Conservation (phyloP, 2,113 vertebrate species). For the Psilopsiagon aurifrons region DNA sequence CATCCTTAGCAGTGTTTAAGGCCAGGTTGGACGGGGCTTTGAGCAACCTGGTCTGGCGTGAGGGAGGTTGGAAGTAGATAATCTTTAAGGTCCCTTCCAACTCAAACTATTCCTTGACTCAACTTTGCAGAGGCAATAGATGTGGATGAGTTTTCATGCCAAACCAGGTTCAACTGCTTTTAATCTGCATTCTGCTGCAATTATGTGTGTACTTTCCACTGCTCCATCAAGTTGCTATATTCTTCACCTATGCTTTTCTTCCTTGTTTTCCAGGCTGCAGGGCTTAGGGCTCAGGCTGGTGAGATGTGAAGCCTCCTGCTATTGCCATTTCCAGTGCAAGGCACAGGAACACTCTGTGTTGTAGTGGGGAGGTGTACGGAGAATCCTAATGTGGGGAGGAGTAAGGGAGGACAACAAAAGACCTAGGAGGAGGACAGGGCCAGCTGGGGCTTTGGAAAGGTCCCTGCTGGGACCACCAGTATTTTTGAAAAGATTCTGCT, state of each 20-base stretch:
- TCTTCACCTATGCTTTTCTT: neutral
- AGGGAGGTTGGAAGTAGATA: neutral
- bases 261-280: neutral
- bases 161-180: neutral
- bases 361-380: fast-evolving
- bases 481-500: neutral
- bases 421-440: neutral
- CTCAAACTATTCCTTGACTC: neutral
- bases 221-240: neutral
- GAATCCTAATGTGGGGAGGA: neutral
- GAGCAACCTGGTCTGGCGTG: neutral
- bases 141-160: neutral
- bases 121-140: neutral
- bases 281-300: neutral
- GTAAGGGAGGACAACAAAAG: neutral
- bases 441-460: neutral
- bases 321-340: neutral
- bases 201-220: neutral
- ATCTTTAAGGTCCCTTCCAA: neutral
- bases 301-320: constrained; percentile 11
- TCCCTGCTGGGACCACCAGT: neutral
- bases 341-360: fast-evolving
- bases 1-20: neutral
- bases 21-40: neutral
- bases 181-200: neutral